Evolutionary conservation across 2,888 invertebrate species (phyloP).

Genomic region (Caprella mutica): DNA sequence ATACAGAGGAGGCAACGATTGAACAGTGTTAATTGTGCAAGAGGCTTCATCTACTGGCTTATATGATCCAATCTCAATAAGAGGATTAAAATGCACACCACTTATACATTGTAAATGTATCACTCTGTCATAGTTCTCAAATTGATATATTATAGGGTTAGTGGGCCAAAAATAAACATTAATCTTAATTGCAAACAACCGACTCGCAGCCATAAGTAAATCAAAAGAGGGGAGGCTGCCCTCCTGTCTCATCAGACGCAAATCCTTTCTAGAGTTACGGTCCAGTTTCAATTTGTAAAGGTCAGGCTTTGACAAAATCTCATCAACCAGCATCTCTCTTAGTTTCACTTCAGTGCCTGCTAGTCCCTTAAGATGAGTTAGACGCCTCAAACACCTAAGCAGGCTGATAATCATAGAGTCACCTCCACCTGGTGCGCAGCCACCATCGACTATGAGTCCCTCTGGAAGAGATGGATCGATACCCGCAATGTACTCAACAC

Average conservation of each 20-base stretch:
- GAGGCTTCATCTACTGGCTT: not conserved
- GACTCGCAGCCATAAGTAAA: not conserved
- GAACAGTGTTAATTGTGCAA: not conserved
- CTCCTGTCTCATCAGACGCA: not conserved
- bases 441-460: not conserved
- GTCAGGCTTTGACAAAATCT: not conserved
- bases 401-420: not conserved
- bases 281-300: not conserved
- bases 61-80: not conserved
- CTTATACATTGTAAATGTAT: not conserved
- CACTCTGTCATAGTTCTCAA: not conserved
- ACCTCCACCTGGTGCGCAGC: not conserved
- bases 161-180: not conserved
- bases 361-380: not conserved
- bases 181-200: not conserved
- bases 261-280: not conserved
- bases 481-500: not conserved
- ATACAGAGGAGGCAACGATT: not conserved
- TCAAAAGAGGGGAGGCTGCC: not conserved
- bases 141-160: not conserved
- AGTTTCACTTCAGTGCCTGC: not conserved
- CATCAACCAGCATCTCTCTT: not conserved
- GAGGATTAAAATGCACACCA: not conserved
- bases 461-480: not conserved
- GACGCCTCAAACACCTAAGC: not conserved